phyloP scores from a whole-genome alignment of 2,113 vertebrate species.

The Herpetotheres cachinnans region DNA sequence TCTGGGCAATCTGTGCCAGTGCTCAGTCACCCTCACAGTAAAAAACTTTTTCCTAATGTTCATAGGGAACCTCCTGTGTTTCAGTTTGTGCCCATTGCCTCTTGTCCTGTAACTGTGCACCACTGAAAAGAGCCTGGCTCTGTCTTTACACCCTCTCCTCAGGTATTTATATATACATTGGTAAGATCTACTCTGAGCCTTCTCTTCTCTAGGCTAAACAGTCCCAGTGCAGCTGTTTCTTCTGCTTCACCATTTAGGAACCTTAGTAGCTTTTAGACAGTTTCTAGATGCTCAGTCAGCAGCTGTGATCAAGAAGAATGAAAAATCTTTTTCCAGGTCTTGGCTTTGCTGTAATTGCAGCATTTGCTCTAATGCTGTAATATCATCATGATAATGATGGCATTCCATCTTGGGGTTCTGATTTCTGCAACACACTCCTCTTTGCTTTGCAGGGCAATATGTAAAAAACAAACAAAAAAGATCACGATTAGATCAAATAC shows the following conservation, averaged over 20 bases:
- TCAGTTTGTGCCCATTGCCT: background rate
- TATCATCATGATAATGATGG: background rate
- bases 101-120: background rate
- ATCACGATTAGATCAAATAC: background rate
- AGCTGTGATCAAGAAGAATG: background rate
- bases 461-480: background rate
- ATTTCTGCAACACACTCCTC: background rate
- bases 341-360: background rate
- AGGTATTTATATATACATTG: background rate
- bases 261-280: background rate
- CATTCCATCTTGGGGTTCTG: background rate
- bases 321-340: background rate
- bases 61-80: background rate
- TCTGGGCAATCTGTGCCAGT: background rate
- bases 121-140: background rate
- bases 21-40: background rate
- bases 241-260: background rate
- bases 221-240: background rate
- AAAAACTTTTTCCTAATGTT: background rate
- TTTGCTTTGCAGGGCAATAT: background rate
- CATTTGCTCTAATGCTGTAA: background rate
- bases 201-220: background rate
- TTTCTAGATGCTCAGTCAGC: background rate
- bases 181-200: background rate
- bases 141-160: background rate